Base-by-base conservation (phyloP, 2,113 vertebrate species). In the Poicephalus gulielmi region DNA sequence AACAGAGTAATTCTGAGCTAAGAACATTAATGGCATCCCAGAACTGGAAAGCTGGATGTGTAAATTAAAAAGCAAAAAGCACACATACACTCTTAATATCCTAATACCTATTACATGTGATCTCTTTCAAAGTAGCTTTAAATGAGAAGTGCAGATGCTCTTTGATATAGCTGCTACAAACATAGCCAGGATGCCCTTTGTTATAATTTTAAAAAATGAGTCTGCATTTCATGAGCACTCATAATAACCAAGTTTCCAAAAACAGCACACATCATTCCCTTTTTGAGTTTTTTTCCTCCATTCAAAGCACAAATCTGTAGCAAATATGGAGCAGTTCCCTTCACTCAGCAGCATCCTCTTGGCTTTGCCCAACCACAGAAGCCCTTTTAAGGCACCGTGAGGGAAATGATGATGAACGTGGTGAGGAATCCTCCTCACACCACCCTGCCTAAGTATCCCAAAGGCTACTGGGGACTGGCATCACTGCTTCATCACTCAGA, bases 1-100 rank as follows among this genome's bases (percentile, higher is more conserved):
- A 94, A 93, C 0, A 59, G 52, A 88, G 83, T 95, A 92, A 95
- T 96, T 94, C 94, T 83, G 67, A 17, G 53, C 83, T 96, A 95
- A 96, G 92, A 94, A 96, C 86, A 92, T 95, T 94, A 94, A 90
- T 83, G 88, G 96, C 83, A 87, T 94, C 88, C 95, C 59, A 83
- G 66, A 85, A 95, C 41, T 63, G 63, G 89, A 89, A 96, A 96
- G 95, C 70, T 64, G 86, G 88, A 91, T 92, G 95, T 92, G 92
- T 94, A 96, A 94, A 95, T 96, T 95, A 95, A 89, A 95, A 92
- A 92, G 80, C 71, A 95, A 95, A 93, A 96, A 93, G 81, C 92
- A 95, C 53, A 80, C 63, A 91, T 74, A 95, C 63, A 74, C 53
- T 86, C 85, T 49, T 86, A 93, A 96, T 86, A 94, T 93, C 88